Percentiles rank a stretch among this genome's conserved stretches.
Evolutionary conservation across 2,888 invertebrate genomes (phyloP).

Genomic region (Phrixothrix hirtus): DNA sequence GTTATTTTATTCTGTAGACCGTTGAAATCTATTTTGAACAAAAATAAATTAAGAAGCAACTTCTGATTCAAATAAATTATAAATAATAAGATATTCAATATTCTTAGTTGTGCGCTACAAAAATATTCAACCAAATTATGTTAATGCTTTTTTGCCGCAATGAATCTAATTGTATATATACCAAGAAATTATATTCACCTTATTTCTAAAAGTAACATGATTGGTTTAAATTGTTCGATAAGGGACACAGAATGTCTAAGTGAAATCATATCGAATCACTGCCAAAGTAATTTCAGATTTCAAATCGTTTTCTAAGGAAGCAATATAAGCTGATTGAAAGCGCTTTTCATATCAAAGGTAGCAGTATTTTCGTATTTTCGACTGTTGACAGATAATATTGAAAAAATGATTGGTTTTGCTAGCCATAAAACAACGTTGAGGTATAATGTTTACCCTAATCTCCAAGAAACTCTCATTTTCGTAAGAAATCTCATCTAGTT

Average conservation of each 20-base stretch:
- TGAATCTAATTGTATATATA: neutral
- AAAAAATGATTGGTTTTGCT: slow-evolving; percentile 29
- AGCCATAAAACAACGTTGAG: slow-evolving; percentile 20
- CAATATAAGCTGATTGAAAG: slow-evolving; percentile 31
- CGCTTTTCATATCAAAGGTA: slow-evolving; percentile 31
- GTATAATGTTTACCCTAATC: slow-evolving; percentile 18
- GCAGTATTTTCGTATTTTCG: slow-evolving; percentile 27
- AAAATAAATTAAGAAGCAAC: no score
- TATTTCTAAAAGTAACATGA: neutral
- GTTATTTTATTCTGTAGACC: no score
- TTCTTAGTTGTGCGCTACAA: no score
- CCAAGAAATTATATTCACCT: neutral
- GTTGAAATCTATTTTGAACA: no score
- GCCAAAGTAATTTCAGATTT: slow-evolving; percentile 23
- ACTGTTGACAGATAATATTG: slow-evolving; percentile 32
- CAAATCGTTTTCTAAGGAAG: slow-evolving; percentile 22
- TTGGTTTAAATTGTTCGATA: neutral
- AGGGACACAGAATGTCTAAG: neutral
- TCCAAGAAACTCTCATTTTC: slow-evolving; percentile 12
- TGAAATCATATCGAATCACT: slow-evolving; percentile 17
- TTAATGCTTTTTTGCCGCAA: no score
- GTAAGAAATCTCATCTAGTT: no score
- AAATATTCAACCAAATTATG: no score
- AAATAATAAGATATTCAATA: no score
- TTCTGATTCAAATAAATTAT: no score